phyloP scores from a whole-genome alignment of 2,113 vertebrate genomes.

The Ochotona princeps region DNA sequence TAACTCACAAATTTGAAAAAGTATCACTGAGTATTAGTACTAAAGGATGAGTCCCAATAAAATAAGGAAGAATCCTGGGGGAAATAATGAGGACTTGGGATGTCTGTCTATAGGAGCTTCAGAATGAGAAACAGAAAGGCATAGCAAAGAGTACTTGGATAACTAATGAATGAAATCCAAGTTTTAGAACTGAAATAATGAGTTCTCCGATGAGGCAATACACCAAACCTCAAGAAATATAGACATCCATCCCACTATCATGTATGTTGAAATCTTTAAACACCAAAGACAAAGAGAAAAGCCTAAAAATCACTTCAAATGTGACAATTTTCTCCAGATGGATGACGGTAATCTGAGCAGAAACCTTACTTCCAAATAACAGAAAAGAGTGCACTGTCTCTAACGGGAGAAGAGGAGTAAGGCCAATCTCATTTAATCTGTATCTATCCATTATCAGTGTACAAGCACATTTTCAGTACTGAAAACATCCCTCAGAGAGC shows the following conservation, averaged over 20 bases:
- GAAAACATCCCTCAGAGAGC: neutral
- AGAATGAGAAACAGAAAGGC: neutral
- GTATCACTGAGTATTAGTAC: neutral
- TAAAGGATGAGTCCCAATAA: neutral
- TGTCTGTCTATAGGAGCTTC: neutral
- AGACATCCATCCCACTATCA: neutral
- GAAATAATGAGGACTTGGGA: neutral
- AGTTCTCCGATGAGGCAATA: neutral
- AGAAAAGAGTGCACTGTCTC: neutral
- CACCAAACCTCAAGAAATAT: neutral
- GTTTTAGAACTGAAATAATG: conserved; percentile 21
- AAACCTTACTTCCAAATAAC: neutral
- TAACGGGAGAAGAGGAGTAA: neutral
- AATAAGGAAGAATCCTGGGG: neutral
- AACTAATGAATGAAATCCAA: neutral
- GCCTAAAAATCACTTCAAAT: conserved; percentile 6
- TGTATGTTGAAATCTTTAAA: neutral
- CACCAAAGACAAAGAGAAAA: neutral
- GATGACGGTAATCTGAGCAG: neutral
- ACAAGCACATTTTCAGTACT: conserved; percentile 42
- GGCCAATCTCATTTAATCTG: neutral
- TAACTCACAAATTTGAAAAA: neutral
- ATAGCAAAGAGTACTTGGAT: neutral
- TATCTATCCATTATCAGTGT: neutral
- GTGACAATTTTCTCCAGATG: neutral